Percentiles rank a stretch among this genome's conserved stretches.
Conservation (phyloP, 2,113 vertebrate genomes). For the Phycodurus eques region DNA sequence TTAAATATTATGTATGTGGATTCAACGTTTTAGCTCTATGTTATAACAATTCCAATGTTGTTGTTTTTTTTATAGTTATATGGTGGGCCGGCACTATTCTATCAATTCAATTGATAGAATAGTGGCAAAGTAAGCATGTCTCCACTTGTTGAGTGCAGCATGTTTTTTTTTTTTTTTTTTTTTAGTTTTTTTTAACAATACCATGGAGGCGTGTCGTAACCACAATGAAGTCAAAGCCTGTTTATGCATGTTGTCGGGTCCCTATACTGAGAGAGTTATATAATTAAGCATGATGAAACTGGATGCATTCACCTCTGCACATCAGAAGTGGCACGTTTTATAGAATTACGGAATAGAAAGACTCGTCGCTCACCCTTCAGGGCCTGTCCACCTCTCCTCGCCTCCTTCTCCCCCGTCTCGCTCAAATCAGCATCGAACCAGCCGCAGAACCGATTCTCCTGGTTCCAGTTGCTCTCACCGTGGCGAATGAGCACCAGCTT, state of each 20-base stretch:
- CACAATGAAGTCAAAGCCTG: not conserved
- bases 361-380: slow-evolving; percentile 64
- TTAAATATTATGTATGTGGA: too few species aligned
- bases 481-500: slow-evolving; percentile 89
- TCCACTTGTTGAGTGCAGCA: slow-evolving; percentile 3
- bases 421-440: slow-evolving; percentile 94
- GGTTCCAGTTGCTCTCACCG: slow-evolving; percentile 93
- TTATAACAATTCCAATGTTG: too few species aligned
- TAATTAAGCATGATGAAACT: slow-evolving; percentile 8
- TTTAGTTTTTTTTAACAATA: not conserved
- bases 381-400: slow-evolving; percentile 83
- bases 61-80: not conserved
- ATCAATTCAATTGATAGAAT: not conserved
- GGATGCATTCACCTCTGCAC: slow-evolving; percentile 21
- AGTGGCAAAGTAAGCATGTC: not conserved
- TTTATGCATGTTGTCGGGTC: not conserved
- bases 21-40: too few species aligned
- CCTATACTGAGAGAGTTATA: not conserved
- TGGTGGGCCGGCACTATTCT: not conserved
- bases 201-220: not conserved
- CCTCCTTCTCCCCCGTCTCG: slow-evolving; percentile 83
- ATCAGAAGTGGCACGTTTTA: not conserved
- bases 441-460: slow-evolving; percentile 93
- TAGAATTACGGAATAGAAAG: not conserved
- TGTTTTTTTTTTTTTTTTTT: not conserved